A percentile compares a stretch with the other conserved stretches of the same genome.
Evolutionary conservation across 1,140 invertebrate genomes (phyloP).

Genomic region (Yoshiicerus persimilis): DNA sequence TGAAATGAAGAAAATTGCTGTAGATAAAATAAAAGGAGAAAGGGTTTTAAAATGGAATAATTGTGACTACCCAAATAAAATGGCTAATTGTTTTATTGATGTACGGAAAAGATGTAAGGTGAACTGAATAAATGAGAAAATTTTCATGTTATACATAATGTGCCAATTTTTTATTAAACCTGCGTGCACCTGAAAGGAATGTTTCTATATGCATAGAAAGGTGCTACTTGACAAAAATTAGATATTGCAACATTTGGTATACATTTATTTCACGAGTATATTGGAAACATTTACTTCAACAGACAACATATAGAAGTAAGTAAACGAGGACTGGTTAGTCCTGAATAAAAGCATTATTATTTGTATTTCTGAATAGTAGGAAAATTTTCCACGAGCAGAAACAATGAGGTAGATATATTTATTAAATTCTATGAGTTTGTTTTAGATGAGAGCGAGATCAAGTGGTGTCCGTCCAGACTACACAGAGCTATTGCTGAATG

Average conservation of each 20-base stretch:
- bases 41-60: too few relatives aligned
- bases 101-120: background rate
- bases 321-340: background rate
- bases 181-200: background rate
- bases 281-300: background rate
- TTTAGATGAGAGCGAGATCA: slow-evolving; percentile 16
- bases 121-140: background rate
- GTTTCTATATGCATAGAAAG: background rate
- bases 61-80: too few relatives aligned
- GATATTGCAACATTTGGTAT: background rate
- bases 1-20: too few relatives aligned
- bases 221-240: too few relatives aligned
- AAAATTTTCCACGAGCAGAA: background rate
- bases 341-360: slow-evolving; percentile 1
- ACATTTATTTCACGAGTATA: slow-evolving; percentile 7
- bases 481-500: background rate
- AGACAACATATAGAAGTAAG: background rate
- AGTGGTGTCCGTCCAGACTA: background rate
- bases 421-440: background rate
- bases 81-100: background rate
- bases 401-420: slow-evolving; percentile 1
- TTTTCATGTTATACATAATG: background rate
- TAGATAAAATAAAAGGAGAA: too few relatives aligned
- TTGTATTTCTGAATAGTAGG: background rate
- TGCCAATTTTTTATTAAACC: background rate